Percentiles rank a stretch among this genome's conserved stretches.
Conservation (phyloP, 2,888 invertebrate genomes). For the Hermaeophaga mercurialis region DNA sequence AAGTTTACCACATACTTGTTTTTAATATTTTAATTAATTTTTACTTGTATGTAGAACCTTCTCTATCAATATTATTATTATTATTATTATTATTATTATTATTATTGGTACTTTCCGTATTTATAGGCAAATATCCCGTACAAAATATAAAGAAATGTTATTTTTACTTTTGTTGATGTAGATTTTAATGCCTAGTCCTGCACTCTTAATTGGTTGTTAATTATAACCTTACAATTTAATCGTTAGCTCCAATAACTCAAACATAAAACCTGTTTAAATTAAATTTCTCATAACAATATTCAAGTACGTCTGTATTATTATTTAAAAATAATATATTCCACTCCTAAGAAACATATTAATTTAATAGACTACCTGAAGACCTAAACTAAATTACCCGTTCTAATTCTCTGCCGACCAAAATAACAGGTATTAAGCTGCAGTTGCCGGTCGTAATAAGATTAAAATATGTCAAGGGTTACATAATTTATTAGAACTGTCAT, state of each 20-base stretch:
- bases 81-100: too few relatives aligned
- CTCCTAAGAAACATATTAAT: slow-evolving; percentile 22
- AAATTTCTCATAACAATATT: slow-evolving; percentile 19
- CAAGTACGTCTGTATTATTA: slow-evolving; percentile 15
- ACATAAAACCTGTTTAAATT: slow-evolving; percentile 4
- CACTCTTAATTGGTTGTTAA: too few relatives aligned
- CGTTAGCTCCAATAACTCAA: slow-evolving; percentile 11
- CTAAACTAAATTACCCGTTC: slow-evolving; percentile 24
- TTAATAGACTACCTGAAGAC: slow-evolving; percentile 27
- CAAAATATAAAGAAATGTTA: too few relatives aligned
- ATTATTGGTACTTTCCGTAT: too few relatives aligned
- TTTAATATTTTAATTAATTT: too few relatives aligned
- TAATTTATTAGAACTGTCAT: slow-evolving; percentile 21
- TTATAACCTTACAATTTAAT: too few relatives aligned
- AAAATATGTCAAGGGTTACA: slow-evolving; percentile 26
- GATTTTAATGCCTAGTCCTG: too few relatives aligned
- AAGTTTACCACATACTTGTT: too few relatives aligned
- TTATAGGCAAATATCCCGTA: too few relatives aligned
- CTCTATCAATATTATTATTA: too few relatives aligned
- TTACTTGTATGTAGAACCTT: too few relatives aligned
- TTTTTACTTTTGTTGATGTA: too few relatives aligned
- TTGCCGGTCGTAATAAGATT: slow-evolving; percentile 18
- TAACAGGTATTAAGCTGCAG: slow-evolving; percentile 28
- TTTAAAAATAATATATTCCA: slow-evolving; percentile 24
- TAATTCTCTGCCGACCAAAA: slow-evolving; percentile 25